phyloP scores from a whole-genome alignment of 2,797 vertebrate species.

The Poecilia wingei region DNA sequence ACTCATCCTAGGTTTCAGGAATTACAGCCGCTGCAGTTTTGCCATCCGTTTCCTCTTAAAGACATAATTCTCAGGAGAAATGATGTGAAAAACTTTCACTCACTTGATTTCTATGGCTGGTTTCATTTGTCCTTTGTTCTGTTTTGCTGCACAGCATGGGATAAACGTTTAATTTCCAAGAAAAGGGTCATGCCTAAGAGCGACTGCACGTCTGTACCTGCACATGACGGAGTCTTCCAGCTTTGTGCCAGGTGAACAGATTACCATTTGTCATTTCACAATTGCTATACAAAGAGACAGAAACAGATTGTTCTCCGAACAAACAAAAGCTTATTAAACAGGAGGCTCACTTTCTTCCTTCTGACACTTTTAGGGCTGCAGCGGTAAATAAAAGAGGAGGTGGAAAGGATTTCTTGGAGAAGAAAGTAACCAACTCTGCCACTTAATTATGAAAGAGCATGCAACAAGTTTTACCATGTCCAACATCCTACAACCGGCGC shows the following conservation, averaged over 20 bases:
- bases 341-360: constrained; percentile 11
- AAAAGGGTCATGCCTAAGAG: constrained; percentile 14
- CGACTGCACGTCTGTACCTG: constrained; percentile 41
- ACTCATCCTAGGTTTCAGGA: neutral
- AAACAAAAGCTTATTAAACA: neutral
- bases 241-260: constrained; percentile 18
- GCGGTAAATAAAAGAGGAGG: neutral
- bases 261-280: constrained; percentile 14
- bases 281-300: constrained; percentile 22
- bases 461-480: constrained; percentile 54
- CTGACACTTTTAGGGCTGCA: neutral
- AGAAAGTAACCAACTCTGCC: neutral
- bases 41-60: constrained; percentile 6
- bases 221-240: constrained; percentile 19
- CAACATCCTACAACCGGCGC: constrained; percentile 1
- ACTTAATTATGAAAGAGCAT: constrained; percentile 22
- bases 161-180: constrained; percentile 15
- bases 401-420: neutral
- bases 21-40: constrained; percentile 9
- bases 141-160: neutral
- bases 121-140: neutral
- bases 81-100: constrained; percentile 20
- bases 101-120: constrained; percentile 1
- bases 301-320: neutral
- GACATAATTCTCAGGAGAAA: constrained; percentile 17